Evolutionary conservation across 2,888 invertebrate species (phyloP).

Genomic region (Julus scanicus): DNA sequence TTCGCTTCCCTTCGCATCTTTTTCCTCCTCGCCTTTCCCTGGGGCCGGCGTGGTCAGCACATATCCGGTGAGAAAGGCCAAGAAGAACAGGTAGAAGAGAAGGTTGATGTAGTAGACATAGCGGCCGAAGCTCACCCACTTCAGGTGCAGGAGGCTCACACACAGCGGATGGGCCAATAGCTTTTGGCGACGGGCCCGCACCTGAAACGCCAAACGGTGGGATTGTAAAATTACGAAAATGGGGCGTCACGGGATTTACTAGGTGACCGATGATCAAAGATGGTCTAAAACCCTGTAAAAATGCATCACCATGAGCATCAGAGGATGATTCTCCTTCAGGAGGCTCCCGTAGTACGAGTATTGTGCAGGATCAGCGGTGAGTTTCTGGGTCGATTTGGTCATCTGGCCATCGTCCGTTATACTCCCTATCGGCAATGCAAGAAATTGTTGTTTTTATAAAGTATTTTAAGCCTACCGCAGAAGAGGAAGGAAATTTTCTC

Average conservation of each 20-base stretch:
- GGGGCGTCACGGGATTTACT: no score
- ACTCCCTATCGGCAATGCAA: neutral
- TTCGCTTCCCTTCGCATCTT: no score
- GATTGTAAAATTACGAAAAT: no score
- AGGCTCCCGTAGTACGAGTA: neutral
- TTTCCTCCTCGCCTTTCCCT: no score
- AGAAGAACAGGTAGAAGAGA: conserved; percentile 67
- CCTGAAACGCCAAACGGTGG: conserved; percentile 60
- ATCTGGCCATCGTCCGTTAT: neutral
- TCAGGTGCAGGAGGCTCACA: conserved; percentile 67
- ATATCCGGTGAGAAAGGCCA: conserved; percentile 67
- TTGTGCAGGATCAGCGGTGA: neutral
- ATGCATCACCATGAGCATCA: conserved; percentile 62
- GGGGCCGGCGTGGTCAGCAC: conserved; percentile 62
- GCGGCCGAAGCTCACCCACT: conserved; percentile 69
- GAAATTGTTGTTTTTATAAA: neutral
- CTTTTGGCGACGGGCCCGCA: conserved; percentile 65
- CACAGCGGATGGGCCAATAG: conserved; percentile 69
- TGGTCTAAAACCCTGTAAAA: neutral
- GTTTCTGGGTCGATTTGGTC: conserved; percentile 59
- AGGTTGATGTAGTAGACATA: conserved; percentile 69
- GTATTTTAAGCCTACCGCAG: no score
- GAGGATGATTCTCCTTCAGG: conserved; percentile 62
- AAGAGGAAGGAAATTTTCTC: no score
- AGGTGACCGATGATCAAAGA: no score